A percentile compares a stretch with the other conserved stretches of the same genome.
Evolutionary conservation across 2,888 invertebrate species (phyloP).

Genomic region (Thymelicus acteon): DNA sequence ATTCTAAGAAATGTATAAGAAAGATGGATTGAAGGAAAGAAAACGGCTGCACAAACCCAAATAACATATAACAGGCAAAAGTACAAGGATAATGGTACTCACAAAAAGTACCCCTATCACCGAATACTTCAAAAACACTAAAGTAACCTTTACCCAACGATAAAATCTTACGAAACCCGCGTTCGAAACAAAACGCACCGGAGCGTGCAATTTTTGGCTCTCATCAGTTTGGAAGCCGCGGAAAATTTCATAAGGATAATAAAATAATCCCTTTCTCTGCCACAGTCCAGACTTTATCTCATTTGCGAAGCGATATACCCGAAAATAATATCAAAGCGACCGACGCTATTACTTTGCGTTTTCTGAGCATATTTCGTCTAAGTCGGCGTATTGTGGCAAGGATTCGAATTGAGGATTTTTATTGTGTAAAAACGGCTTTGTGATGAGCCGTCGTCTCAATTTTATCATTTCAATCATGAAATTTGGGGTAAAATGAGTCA

Average conservation of each 20-base stretch:
- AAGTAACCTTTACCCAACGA: conserved; percentile 2
- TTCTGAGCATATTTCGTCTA: conserved; percentile 30
- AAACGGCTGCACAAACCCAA: too few species aligned
- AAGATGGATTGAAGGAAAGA: too few species aligned
- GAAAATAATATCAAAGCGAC: conserved; percentile 54
- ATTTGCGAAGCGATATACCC: conserved; percentile 51
- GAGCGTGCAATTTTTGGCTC: conserved; percentile 41
- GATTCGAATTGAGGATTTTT: conserved; percentile 41
- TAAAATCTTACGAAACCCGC: conserved; percentile 15
- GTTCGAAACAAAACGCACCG: conserved; percentile 40
- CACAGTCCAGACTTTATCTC: conserved; percentile 49
- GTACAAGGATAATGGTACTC: conserved; percentile 7
- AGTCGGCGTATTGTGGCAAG: conserved; percentile 31
- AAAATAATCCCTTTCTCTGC: conserved; percentile 55
- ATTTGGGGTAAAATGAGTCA: conserved; percentile 9
- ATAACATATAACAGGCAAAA: not conserved
- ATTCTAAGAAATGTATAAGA: too few species aligned
- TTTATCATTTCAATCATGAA: conserved; percentile 11
- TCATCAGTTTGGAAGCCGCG: conserved; percentile 41
- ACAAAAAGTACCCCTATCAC: conserved; percentile 2
- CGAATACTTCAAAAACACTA: not conserved
- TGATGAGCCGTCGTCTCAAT: conserved; percentile 23
- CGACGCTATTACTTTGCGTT: conserved; percentile 44
- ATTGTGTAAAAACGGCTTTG: conserved; percentile 27
- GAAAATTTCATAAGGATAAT: conserved; percentile 57